Conservation (phyloP, 1,140 invertebrate genomes). For the Conopomorpha cramerella region DNA sequence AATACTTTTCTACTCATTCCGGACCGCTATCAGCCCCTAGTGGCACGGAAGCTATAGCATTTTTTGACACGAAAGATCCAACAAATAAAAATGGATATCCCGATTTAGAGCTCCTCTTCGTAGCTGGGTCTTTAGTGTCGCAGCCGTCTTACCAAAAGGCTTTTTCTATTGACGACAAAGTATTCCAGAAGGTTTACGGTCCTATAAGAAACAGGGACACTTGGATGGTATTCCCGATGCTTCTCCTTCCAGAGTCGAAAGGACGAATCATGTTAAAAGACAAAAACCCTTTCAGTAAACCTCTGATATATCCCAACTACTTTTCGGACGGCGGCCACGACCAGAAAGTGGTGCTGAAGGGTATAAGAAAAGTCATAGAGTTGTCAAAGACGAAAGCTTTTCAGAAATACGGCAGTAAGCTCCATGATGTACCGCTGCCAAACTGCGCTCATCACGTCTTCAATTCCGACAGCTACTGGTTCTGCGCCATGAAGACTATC, state of each 20-base stretch:
- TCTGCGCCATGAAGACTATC: slow-evolving; percentile 68
- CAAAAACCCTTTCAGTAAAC: slow-evolving; percentile 73
- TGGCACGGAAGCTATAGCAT: slow-evolving; percentile 75
- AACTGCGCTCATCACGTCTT: slow-evolving; percentile 63
- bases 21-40: slow-evolving; percentile 76
- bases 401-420: slow-evolving; percentile 56
- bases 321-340: slow-evolving; percentile 66
- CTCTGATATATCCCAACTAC: slow-evolving; percentile 80
- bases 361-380: slow-evolving; percentile 61
- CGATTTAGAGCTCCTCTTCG: slow-evolving; percentile 72
- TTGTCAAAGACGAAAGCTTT: slow-evolving; percentile 63
- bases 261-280: slow-evolving; percentile 69
- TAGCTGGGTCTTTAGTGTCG: slow-evolving; percentile 48
- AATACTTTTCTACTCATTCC: slow-evolving; percentile 27
- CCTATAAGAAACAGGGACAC: slow-evolving; percentile 39
- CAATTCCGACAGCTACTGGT: slow-evolving; percentile 71
- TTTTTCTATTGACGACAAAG: slow-evolving; percentile 44
- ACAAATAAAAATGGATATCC: slow-evolving; percentile 64
- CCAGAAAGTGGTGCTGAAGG: slow-evolving; percentile 59
- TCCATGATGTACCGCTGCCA: slow-evolving; percentile 64
- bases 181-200: slow-evolving; percentile 19
- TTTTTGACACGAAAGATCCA: slow-evolving; percentile 68
- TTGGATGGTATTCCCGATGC: slow-evolving; percentile 67
- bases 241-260: slow-evolving; percentile 70
- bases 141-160: slow-evolving; percentile 35